Evolutionary conservation across 2,797 vertebrate species (phyloP).

Genomic region (Thunnus albacares): DNA sequence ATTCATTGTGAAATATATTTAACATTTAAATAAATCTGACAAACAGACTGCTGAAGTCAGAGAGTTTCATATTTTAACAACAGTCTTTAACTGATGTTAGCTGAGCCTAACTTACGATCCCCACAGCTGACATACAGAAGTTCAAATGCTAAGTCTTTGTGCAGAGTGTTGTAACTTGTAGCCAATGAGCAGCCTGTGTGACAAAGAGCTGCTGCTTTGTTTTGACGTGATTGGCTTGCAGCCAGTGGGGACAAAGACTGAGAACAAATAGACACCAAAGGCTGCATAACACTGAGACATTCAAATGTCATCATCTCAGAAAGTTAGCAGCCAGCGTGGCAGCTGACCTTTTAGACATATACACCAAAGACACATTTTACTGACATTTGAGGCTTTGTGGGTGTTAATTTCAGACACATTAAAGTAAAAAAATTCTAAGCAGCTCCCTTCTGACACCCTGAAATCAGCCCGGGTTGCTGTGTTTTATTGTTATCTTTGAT

Average conservation of each 20-base stretch:
- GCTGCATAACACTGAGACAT: background rate
- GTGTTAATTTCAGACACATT: conserved; percentile 11
- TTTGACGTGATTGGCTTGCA: conserved; percentile 23
- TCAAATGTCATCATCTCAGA: conserved; percentile 57
- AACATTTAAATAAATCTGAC: too few species aligned
- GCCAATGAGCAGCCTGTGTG: conserved; percentile 25
- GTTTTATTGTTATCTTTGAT: conserved; percentile 10
- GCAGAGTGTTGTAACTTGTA: background rate
- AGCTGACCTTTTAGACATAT: conserved; percentile 46
- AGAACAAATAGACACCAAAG: conserved; percentile 19
- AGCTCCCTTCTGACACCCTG: background rate
- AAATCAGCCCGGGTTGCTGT: background rate
- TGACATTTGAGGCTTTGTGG: conserved; percentile 7
- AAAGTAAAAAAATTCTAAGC: background rate
- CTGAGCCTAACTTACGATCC: background rate
- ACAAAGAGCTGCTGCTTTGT: background rate
- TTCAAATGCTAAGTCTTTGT: background rate
- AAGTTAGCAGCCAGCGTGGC: conserved; percentile 11
- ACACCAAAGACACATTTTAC: conserved; percentile 17
- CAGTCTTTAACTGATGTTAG: background rate
- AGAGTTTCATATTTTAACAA: background rate
- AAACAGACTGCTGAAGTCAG: too few species aligned
- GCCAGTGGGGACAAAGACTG: conserved; percentile 18
- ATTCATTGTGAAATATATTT: background rate
- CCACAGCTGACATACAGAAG: background rate